Percentiles rank a stretch among this genome's conserved stretches.
Conservation (phyloP, 2,113 vertebrate species). For the Gobio gobio region DNA sequence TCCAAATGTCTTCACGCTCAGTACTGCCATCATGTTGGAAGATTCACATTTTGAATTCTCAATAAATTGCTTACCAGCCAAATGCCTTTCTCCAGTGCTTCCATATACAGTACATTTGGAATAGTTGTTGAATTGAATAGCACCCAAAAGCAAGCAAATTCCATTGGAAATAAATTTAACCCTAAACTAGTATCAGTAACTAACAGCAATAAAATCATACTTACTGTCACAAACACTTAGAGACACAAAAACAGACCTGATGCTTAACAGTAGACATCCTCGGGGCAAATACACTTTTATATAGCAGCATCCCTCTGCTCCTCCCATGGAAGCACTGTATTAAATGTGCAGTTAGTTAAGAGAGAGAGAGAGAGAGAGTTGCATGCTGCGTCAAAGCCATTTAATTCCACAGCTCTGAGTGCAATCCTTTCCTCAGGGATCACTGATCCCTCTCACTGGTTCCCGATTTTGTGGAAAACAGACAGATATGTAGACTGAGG, state of each 20-base stretch:
- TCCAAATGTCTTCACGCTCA: neutral
- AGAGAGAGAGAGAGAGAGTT: slow-evolving; percentile 2
- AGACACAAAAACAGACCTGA: neutral
- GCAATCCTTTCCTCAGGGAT: slow-evolving; percentile 22
- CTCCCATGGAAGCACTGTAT: slow-evolving; percentile 34
- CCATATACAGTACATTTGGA: neutral
- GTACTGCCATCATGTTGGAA: neutral
- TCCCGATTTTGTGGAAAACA: neutral
- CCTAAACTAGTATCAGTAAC: neutral
- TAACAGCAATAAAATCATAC: neutral
- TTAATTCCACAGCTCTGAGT: slow-evolving; percentile 10
- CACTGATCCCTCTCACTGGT: slow-evolving; percentile 23
- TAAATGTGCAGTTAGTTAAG: slow-evolving; percentile 42
- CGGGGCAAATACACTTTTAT: slow-evolving; percentile 39
- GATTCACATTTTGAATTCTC: neutral
- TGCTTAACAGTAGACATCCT: slow-evolving; percentile 20
- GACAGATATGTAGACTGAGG: neutral
- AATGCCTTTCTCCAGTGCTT: too few species aligned
- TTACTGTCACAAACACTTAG: neutral
- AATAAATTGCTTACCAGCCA: too few species aligned
- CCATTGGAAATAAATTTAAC: neutral
- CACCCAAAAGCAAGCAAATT: neutral
- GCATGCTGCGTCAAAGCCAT: neutral
- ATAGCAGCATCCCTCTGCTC: slow-evolving; percentile 24
- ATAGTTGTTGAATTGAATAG: neutral